These are phyloP conservation scores for Smittia aterrima DNA, from an alignment of 2,888 invertebrate genomes.

Conservation along the genomic window DNA sequence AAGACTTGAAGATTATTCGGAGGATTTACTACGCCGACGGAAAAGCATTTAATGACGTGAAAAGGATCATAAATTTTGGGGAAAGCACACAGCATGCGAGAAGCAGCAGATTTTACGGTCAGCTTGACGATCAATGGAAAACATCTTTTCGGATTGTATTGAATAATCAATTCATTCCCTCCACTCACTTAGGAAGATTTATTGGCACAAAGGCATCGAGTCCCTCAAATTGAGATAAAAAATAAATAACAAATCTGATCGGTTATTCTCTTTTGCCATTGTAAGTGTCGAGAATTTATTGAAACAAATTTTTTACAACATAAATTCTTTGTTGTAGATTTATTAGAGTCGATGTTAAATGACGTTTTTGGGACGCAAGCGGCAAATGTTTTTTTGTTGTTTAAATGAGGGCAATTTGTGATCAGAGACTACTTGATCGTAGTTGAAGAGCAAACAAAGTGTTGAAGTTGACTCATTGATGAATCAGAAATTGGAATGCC, in stretches of 20 bases:
- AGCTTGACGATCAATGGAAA: slow-evolving; percentile 21
- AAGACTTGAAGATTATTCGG: not conserved
- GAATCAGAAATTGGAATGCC: no score
- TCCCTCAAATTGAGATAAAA: not conserved
- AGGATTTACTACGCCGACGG: slow-evolving; percentile 18
- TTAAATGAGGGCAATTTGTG: no score
- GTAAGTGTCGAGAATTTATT: not conserved
- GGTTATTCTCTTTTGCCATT: slow-evolving; percentile 3
- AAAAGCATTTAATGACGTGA: slow-evolving; percentile 5
- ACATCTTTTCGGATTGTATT: not conserved
- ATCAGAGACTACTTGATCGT: no score
- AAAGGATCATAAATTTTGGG: not conserved
- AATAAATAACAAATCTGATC: slow-evolving; percentile 25
- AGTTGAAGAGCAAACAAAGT: no score
- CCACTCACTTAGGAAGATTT: slow-evolving; percentile 1
- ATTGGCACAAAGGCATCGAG: not conserved
- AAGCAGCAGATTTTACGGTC: slow-evolving; percentile 15
- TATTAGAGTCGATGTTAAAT: not conserved
- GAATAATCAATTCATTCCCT: not conserved
- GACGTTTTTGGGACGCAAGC: no score
- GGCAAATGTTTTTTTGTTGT: no score
- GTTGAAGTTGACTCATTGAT: no score
- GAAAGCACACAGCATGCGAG: slow-evolving; percentile 10
- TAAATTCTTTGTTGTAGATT: not conserved
- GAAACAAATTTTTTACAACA: not conserved